A percentile compares a stretch with the other conserved stretches of the same genome.
Conservation (phyloP, 2,113 vertebrate species). For the Petrocephalus zakoni region DNA sequence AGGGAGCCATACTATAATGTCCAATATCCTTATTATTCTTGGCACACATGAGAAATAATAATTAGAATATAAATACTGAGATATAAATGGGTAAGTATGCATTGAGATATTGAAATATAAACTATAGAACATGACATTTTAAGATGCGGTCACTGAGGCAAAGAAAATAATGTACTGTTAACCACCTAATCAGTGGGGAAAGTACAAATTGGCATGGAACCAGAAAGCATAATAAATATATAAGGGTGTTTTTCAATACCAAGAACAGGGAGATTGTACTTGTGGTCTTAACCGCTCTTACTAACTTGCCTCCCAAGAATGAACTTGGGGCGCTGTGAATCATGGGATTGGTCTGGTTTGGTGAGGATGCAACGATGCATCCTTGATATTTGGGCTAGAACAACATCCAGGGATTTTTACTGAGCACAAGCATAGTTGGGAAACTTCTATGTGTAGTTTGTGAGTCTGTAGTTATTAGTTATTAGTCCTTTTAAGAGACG, state of each 20-base stretch:
- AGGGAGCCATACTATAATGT: background rate
- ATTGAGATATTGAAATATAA: background rate
- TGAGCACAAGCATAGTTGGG: too few relatives aligned
- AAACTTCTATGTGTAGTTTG: too few relatives aligned
- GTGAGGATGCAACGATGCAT: background rate
- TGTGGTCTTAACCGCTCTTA: background rate
- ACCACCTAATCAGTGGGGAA: background rate
- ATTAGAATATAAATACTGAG: background rate
- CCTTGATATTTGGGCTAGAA: background rate
- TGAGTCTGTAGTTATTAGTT: background rate
- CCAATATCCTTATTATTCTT: background rate
- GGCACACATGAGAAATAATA: background rate
- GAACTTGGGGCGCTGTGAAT: background rate
- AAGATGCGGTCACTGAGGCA: too few relatives aligned
- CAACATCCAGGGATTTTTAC: background rate
- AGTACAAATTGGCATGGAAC: background rate
- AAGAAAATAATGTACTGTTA: background rate
- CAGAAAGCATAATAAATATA: background rate
- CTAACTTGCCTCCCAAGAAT: background rate
- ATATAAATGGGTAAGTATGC: too few relatives aligned
- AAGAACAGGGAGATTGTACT: background rate
- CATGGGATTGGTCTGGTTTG: background rate
- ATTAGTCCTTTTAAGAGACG: background rate
- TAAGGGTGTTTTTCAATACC: background rate
- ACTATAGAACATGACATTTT: too few relatives aligned